Evolutionary conservation across 2,888 invertebrate genomes (phyloP), one percentile per base, ranked within the genome.

Genomic region (Cyaniris semiargus): DNA sequence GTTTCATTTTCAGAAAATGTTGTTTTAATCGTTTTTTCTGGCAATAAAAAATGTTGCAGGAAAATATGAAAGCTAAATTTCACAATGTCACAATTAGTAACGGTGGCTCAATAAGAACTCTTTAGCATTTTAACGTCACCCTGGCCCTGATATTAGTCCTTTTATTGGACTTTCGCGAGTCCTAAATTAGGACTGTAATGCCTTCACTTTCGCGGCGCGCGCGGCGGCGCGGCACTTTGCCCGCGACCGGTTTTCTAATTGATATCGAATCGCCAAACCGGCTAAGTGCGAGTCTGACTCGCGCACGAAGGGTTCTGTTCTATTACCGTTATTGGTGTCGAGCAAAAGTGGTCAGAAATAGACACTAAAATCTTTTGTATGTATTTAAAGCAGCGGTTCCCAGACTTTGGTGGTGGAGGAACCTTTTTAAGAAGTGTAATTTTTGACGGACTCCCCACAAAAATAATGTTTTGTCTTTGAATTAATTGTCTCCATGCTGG

Each of bases 181-280:
- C 18, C 53, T 53, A 53, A 18, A 53, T 53, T 15, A 53, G 53
- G 18, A 53, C 53, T 3, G 18, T 53, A 53, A 71, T 71, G 38
- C 21, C 1, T 80, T 80, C 77, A 81, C 81, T 80, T 79, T 76
- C 78, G 79, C 78, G 74, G 79, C 78, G 74, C 78, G 74, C 78
- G 79, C 78, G 74, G 79, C 78, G 74, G 44, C 44, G 79, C 75
- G 58, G 21, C 7, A 75, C 74, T 44, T 78, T 31, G 70, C 18
- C 27, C 38, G 38, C 60, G 34, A 80, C 80, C 80, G 80, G 81
- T 82, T 79, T 70, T 70, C 74, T 79, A 78, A 80, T 80, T 79
- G 80, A 60, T 31, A 71, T 76, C 76, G 76, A 75, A 70, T 78
- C 76, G 38, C 66, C 44, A 21, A 60, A 53, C 53, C 53, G 53